These are phyloP conservation scores for Chelonoidis abingdonii DNA, from an alignment of 2,113 vertebrate species.

Conservation along the genomic window DNA sequence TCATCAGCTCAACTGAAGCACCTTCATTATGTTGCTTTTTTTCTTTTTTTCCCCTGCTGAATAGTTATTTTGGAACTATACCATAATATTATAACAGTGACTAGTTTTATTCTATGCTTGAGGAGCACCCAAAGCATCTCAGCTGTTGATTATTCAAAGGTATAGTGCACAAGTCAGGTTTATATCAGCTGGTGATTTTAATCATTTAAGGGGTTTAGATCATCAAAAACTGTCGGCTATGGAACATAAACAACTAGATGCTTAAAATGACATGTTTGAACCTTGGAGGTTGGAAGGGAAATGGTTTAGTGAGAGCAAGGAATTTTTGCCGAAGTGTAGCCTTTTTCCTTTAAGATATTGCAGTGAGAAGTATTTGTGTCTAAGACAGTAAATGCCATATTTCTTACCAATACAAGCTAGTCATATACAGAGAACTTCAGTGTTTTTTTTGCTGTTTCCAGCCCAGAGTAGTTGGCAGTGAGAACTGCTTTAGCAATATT, in stretches of 20 bases:
- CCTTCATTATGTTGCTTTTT: slow-evolving; percentile 33
- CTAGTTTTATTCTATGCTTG: background rate
- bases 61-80: background rate
- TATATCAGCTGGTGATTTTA: background rate
- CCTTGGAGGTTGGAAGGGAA: slow-evolving; percentile 22
- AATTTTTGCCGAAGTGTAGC: slow-evolving; percentile 18
- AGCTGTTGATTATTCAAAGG: background rate
- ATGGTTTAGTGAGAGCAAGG: background rate
- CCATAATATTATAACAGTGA: background rate
- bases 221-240: background rate
- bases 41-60: background rate
- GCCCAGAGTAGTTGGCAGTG: background rate
- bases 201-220: background rate
- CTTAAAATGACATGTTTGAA: background rate
- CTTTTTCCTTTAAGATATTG: background rate
- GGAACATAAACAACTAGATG: background rate
- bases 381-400: background rate
- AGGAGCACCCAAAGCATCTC: background rate
- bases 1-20: slow-evolving; percentile 1
- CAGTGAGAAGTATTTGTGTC: background rate
- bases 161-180: background rate
- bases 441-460: slow-evolving; percentile 36
- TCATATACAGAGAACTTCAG: background rate
- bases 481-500: slow-evolving; percentile 5
- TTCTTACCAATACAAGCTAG: slow-evolving; percentile 21